phyloP scores from a whole-genome alignment of 2,797 vertebrate species.

The Podarcis siculus region DNA sequence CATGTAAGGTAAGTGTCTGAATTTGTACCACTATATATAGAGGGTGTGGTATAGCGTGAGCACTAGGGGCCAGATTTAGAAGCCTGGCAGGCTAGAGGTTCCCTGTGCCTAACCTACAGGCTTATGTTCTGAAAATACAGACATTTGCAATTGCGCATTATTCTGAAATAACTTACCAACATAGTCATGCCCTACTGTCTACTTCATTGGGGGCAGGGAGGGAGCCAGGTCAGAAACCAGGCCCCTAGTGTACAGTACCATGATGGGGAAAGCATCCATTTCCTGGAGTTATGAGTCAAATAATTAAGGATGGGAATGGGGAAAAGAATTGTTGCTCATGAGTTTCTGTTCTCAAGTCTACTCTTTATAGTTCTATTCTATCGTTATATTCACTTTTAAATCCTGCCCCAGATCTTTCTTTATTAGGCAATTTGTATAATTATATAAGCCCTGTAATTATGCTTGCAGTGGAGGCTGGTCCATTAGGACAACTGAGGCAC shows the following conservation, averaged over 20 bases:
- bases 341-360: too few relatives aligned
- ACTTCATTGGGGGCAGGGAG: too few relatives aligned
- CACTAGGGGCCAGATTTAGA: not conserved
- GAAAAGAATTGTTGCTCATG: not conserved
- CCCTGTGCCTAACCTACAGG: not conserved
- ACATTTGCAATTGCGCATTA: not conserved
- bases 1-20: not conserved
- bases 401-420: too few relatives aligned
- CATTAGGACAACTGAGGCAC: too few relatives aligned
- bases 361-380: too few relatives aligned
- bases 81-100: not conserved
- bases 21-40: not conserved
- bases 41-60: not conserved
- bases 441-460: too few relatives aligned
- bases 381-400: too few relatives aligned
- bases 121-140: not conserved
- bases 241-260: too few relatives aligned
- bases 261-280: not conserved
- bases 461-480: too few relatives aligned
- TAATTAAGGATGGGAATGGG: not conserved
- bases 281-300: not conserved
- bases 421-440: too few relatives aligned
- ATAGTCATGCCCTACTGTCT: not conserved
- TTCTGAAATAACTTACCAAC: not conserved
- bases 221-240: not conserved